Percentiles rank a stretch among this genome's conserved stretches.
These are phyloP conservation scores for Kryptopterus vitreolus DNA, from an alignment of 2,797 vertebrate species.

Conservation along the genomic window DNA sequence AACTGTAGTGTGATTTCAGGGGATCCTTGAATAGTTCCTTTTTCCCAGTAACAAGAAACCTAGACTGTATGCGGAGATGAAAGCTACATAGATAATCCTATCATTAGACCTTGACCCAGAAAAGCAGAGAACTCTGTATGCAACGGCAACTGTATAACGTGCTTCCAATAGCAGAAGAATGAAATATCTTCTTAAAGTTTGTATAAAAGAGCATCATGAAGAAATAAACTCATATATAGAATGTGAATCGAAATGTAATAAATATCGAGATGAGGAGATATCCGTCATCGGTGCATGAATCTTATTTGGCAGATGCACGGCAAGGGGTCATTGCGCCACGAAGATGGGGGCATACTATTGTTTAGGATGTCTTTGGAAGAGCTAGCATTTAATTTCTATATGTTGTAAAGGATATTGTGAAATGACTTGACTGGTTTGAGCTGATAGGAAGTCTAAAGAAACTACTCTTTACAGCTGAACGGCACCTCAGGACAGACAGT, in stretches of 20 bases:
- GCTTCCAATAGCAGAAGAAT: neutral
- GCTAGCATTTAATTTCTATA: no score
- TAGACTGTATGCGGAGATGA: conserved; percentile 42
- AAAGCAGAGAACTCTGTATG: conserved; percentile 46
- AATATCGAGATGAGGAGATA: no score
- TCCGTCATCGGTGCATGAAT: no score
- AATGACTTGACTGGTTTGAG: no score
- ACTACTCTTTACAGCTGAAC: no score
- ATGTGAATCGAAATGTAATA: neutral
- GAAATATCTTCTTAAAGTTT: neutral
- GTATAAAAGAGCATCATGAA: neutral
- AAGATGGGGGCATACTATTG: no score
- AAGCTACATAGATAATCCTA: conserved; percentile 62
- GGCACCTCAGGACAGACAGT: no score
- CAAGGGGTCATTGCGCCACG: no score
- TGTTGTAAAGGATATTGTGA: no score
- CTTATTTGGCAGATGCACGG: no score
- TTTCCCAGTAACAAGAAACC: neutral
- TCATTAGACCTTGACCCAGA: conserved; percentile 60
- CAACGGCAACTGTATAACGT: conserved; percentile 22
- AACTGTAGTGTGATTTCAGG: conserved; percentile 40
- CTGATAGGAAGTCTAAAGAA: no score
- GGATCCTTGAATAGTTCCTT: conserved; percentile 34
- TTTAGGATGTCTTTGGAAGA: no score
- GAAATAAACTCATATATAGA: neutral